phyloP scores from a whole-genome alignment of 2,797 vertebrate species.

The Acomys russatus region DNA sequence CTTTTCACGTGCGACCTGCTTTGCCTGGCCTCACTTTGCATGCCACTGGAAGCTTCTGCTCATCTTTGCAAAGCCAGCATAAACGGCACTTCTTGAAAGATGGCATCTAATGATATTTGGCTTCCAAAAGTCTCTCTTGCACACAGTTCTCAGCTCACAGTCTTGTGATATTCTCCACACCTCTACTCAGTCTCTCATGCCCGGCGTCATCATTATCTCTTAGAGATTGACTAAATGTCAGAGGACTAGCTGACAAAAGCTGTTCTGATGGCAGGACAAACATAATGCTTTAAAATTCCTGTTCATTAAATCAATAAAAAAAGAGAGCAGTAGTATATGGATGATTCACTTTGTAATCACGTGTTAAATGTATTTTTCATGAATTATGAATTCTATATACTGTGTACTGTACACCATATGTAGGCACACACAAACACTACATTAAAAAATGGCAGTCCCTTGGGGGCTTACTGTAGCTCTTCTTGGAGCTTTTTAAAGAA shows the following conservation, averaged over 20 bases:
- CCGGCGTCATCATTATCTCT: slow-evolving; percentile 8
- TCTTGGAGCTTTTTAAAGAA: slow-evolving; percentile 60
- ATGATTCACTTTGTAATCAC: slow-evolving; percentile 48
- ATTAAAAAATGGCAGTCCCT: slow-evolving; percentile 36
- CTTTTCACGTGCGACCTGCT: not conserved
- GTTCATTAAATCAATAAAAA: slow-evolving; percentile 26
- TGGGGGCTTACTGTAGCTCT: slow-evolving; percentile 28
- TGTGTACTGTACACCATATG: not conserved
- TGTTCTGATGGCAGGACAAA: slow-evolving; percentile 43
- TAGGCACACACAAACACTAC: not conserved
- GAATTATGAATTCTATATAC: not conserved
- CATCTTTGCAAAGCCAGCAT: slow-evolving; percentile 37
- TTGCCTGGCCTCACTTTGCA: slow-evolving; percentile 21
- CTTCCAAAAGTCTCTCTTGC: slow-evolving; percentile 27
- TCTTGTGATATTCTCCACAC: not conserved
- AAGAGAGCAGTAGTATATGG: not conserved
- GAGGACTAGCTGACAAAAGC: slow-evolving; percentile 46
- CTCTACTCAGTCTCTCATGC: slow-evolving; percentile 15
- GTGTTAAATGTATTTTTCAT: slow-evolving; percentile 19
- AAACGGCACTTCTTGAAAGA: slow-evolving; percentile 24
- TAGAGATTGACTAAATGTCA: slow-evolving; percentile 32
- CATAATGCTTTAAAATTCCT: slow-evolving; percentile 63
- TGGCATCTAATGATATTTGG: not conserved
- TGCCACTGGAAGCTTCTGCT: slow-evolving; percentile 19
- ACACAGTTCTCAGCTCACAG: not conserved